Evolutionary conservation across 2,797 vertebrate species (phyloP).

Genomic region (Octomys mimax): DNA sequence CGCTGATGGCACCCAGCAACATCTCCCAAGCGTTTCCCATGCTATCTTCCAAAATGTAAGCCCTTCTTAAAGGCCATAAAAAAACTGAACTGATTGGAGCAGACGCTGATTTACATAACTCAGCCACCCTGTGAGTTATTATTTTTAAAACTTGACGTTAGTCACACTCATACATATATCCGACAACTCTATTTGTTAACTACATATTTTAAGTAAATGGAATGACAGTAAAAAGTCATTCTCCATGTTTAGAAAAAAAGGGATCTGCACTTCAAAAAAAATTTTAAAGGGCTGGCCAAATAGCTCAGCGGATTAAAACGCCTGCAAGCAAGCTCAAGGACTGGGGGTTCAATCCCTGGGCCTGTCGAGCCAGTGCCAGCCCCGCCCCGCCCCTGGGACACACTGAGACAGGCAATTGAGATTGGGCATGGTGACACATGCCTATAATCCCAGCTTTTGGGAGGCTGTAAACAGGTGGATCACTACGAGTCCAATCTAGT

Average conservation of each 20-base stretch:
- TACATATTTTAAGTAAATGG: neutral
- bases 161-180: neutral
- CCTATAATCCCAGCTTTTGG: too few species aligned
- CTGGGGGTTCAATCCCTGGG: too few species aligned
- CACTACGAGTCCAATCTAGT: too few species aligned
- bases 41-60: neutral
- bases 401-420: too few species aligned
- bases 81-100: neutral
- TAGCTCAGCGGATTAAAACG: too few species aligned
- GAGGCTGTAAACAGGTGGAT: too few species aligned
- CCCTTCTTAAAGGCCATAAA: neutral
- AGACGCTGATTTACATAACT: neutral
- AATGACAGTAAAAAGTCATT: neutral
- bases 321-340: too few species aligned
- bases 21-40: neutral
- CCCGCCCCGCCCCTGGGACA: too few species aligned
- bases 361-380: too few species aligned
- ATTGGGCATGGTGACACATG: too few species aligned
- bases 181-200: neutral
- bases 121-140: neutral
- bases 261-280: neutral
- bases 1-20: rapidly evolving
- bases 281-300: neutral
- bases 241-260: neutral
- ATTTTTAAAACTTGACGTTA: neutral